Percentiles rank a stretch among this genome's conserved stretches.
Conservation (phyloP, 92 coral and sea anemone genomes). For the Palythoa grandiflora region DNA sequence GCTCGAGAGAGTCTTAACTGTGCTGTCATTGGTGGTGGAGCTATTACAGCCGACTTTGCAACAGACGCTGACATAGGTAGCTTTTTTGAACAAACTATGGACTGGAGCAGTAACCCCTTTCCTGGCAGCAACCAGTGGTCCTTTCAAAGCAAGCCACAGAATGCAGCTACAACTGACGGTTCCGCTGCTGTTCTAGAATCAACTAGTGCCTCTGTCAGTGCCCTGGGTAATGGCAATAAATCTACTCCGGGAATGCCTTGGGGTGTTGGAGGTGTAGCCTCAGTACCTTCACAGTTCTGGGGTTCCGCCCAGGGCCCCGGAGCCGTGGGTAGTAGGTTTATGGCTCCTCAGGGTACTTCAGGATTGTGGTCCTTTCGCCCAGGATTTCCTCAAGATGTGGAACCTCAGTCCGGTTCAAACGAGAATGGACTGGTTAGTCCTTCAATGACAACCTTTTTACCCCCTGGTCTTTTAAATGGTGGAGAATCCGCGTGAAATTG, state of each 20-base stretch:
- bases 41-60: conserved; percentile 91
- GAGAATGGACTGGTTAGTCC: conserved; percentile 97
- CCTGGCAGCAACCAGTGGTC: conserved; percentile 89
- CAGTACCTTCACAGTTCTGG: conserved; percentile 90
- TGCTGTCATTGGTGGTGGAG: conserved; percentile 71
- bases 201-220: conserved; percentile 23
- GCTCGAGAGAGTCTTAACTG: conserved; percentile 86
- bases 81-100: conserved; percentile 97
- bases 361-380: conserved; percentile 88
- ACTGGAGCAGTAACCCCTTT: conserved; percentile 85
- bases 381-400: conserved; percentile 81
- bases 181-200: conserved; percentile 32
- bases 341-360: conserved; percentile 77
- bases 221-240: conserved; percentile 33
- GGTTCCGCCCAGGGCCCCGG: conserved; percentile 75
- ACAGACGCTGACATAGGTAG: conserved; percentile 96
- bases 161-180: conserved; percentile 16
- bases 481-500: conserved; percentile 87
- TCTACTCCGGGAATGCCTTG: conserved; percentile 72
- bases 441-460: conserved; percentile 97
- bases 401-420: conserved; percentile 83
- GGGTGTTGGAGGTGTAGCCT: conserved; percentile 70
- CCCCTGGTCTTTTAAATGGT: conserved; percentile 97
- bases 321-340: conserved; percentile 69
- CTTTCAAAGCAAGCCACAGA: conserved; percentile 42